Evolutionary conservation across 2,797 vertebrate genomes (phyloP).

Genomic region (Takifugu rubripes): DNA sequence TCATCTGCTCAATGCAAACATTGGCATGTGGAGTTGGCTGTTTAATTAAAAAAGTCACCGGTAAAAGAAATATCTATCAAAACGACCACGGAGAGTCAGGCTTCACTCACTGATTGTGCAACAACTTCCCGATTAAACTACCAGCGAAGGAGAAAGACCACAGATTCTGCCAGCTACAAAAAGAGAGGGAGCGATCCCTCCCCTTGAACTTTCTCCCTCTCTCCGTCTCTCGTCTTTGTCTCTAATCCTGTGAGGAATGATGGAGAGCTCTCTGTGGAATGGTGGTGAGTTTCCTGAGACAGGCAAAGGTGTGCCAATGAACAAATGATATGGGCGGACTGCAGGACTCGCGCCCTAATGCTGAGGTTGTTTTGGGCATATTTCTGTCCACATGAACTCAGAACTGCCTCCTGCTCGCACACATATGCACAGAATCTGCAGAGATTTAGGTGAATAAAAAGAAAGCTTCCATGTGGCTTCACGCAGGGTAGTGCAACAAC

Average conservation of each 20-base stretch:
- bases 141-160: slow-evolving; percentile 29
- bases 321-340: slow-evolving; percentile 81
- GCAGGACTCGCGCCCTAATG: slow-evolving; percentile 64
- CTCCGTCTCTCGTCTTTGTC: slow-evolving; percentile 34
- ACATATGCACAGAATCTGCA: not conserved
- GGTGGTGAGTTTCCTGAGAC: slow-evolving; percentile 76
- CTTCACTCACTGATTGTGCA: slow-evolving; percentile 15
- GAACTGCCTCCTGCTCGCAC: not conserved
- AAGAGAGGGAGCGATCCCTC: slow-evolving; percentile 39
- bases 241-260: slow-evolving; percentile 70
- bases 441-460: slow-evolving; percentile 34
- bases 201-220: slow-evolving; percentile 28
- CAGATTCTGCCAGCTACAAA: slow-evolving; percentile 27
- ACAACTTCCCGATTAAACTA: slow-evolving; percentile 16
- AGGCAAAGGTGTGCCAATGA: slow-evolving; percentile 80
- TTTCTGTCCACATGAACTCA: slow-evolving; percentile 1
- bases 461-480: slow-evolving; percentile 47
- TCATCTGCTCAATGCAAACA: slow-evolving; percentile 54
- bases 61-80: slow-evolving; percentile 41
- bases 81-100: slow-evolving; percentile 43
- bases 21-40: slow-evolving; percentile 77
- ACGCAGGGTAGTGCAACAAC: slow-evolving; percentile 61
- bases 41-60: slow-evolving; percentile 44
- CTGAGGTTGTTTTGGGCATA: slow-evolving; percentile 56
- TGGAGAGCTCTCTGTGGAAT: slow-evolving; percentile 66